A percentile compares a stretch with the other conserved stretches of the same genome.
These are phyloP conservation scores for Oreonectes daqikongensis DNA, from an alignment of 2,797 vertebrate genomes.

Conservation along the genomic window DNA sequence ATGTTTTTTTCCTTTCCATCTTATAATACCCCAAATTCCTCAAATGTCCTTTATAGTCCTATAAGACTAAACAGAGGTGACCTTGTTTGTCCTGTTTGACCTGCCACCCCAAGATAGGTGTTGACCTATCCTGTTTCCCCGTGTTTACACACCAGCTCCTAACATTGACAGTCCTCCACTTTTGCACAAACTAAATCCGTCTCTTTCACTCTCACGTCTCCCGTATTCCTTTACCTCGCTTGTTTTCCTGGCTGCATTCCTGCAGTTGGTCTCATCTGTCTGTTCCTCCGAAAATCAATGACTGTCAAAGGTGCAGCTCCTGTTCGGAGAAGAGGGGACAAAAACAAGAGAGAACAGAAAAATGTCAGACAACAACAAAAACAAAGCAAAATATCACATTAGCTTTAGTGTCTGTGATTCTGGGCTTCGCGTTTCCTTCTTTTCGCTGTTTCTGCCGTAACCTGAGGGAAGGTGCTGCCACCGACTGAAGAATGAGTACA, in stretches of 20 bases:
- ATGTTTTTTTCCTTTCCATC: not conserved
- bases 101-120: not conserved
- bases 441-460: not conserved
- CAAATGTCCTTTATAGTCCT: not conserved
- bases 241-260: conserved; percentile 35
- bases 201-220: conserved; percentile 27
- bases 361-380: conserved; percentile 22
- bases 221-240: conserved; percentile 30
- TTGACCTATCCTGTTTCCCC: conserved; percentile 17
- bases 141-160: conserved; percentile 14
- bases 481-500: conserved; percentile 22
- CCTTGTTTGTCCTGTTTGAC: conserved; percentile 18
- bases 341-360: not conserved
- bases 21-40: not conserved
- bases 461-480: conserved; percentile 23
- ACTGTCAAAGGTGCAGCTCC: conserved; percentile 42
- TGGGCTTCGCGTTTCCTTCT: not conserved
- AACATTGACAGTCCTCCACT: conserved; percentile 17
- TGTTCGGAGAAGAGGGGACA: not conserved
- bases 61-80: conserved; percentile 21
- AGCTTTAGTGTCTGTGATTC: conserved; percentile 13
- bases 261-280: conserved; percentile 40
- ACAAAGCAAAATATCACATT: conserved; percentile 33
- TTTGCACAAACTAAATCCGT: conserved; percentile 27
- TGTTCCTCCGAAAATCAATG: conserved; percentile 45